phyloP scores from a whole-genome alignment of 2,113 vertebrate genomes.

The Peromyscus leucopus region DNA sequence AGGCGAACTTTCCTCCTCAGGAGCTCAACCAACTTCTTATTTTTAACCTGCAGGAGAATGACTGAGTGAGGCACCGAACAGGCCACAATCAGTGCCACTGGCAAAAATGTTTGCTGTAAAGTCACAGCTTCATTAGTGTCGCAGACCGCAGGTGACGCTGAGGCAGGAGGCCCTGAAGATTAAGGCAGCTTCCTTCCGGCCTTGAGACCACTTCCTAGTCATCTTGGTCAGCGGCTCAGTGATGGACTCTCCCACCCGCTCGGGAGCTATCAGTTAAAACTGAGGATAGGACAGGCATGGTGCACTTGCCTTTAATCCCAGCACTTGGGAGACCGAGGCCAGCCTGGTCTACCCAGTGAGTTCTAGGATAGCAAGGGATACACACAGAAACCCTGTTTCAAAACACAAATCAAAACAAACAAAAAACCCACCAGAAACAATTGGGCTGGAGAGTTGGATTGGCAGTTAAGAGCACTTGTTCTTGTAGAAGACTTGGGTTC shows the following conservation, averaged over 20 bases:
- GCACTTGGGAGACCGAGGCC: neutral
- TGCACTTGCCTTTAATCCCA: neutral
- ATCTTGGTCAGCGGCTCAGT: neutral
- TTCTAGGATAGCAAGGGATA: neutral
- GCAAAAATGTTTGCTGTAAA: neutral
- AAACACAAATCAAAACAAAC: neutral
- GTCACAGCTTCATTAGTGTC: neutral
- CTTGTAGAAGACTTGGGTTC: neutral
- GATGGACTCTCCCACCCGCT: neutral
- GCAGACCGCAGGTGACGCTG: neutral
- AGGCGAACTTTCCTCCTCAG: slow-evolving; percentile 96
- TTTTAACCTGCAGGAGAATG: slow-evolving; percentile 92
- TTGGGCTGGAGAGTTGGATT: neutral
- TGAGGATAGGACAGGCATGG: neutral
- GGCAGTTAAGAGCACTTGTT: neutral
- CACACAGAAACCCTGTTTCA: neutral
- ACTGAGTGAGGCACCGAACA: slow-evolving; percentile 56
- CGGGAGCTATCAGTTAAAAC: neutral
- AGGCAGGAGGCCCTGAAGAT: neutral
- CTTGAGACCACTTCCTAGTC: neutral
- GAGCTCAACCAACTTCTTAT: slow-evolving; percentile 95
- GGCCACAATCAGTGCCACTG: neutral
- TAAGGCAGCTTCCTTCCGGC: neutral
- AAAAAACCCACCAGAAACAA: neutral
- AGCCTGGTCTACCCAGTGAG: neutral